Percentiles rank a stretch among this genome's conserved stretches.
Evolutionary conservation across 1,140 invertebrate species (phyloP).

Genomic region (Planococcus citri): DNA sequence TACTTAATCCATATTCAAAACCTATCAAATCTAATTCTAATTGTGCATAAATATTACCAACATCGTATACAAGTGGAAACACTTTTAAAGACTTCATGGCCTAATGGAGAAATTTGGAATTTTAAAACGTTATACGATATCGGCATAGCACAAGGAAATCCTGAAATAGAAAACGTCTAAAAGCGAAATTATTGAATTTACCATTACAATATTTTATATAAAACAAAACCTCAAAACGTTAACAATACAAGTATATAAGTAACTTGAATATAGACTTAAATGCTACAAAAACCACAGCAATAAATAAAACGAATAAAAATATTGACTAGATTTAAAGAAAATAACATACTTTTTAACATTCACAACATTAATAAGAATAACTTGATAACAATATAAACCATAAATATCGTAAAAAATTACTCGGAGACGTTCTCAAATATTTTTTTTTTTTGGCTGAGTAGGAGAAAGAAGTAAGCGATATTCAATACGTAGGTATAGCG

Average conservation of each 20-base stretch:
- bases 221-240: neutral
- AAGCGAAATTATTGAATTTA: no score
- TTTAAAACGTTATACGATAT: no score
- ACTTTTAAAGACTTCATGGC: no score
- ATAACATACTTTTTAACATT: neutral
- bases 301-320: slow-evolving; percentile 1
- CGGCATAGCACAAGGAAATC: no score
- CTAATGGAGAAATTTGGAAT: no score
- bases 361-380: neutral
- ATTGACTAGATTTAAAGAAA: slow-evolving; percentile 3
- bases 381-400: neutral
- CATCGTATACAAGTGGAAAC: no score
- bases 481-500: neutral
- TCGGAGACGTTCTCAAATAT: neutral
- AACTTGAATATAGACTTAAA: neutral
- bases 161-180: no score
- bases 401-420: neutral
- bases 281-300: slow-evolving; percentile 1
- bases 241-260: neutral
- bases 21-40: no score
- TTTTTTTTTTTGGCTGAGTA: no score
- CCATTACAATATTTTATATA: neutral
- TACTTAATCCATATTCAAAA: no score
- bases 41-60: no score
- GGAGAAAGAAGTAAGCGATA: neutral